Conservation (phyloP, 2,113 vertebrate genomes). For the Dascyllus trimaculatus region DNA sequence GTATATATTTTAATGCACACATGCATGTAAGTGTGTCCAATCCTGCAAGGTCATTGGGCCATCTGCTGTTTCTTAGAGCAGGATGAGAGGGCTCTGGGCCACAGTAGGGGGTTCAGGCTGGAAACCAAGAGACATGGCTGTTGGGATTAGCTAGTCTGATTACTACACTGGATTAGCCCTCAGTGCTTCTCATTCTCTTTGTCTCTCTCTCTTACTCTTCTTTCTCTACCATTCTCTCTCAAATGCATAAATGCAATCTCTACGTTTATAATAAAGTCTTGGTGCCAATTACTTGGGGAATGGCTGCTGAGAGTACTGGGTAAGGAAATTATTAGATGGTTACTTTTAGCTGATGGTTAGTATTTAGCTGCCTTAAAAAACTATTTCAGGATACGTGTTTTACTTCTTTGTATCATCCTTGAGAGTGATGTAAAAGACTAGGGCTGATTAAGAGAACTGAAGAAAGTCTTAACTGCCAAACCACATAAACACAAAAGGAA, state of each 20-base stretch:
- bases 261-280: neutral
- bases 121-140: conserved; percentile 51
- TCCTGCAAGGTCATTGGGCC: conserved; percentile 69
- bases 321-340: neutral
- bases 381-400: conserved; percentile 16
- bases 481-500: conserved; percentile 31
- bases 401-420: conserved; percentile 30
- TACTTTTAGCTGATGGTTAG: conserved; percentile 22
- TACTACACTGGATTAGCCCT: conserved; percentile 76
- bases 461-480: conserved; percentile 40
- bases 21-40: conserved; percentile 14
- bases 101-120: conserved; percentile 58
- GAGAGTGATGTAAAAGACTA: conserved; percentile 18
- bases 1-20: neutral
- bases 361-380: conserved; percentile 22
- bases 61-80: conserved; percentile 75
- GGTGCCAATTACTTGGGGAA: neutral
- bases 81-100: conserved; percentile 43
- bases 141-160: conserved; percentile 82
- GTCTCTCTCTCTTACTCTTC: conserved; percentile 9
- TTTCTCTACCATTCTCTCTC: neutral
- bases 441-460: neutral
- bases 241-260: neutral
- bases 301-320: neutral
- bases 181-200: conserved; percentile 22